Base-by-base conservation (phyloP, 2,797 vertebrate genomes). In the Trematomus bernacchii region DNA sequence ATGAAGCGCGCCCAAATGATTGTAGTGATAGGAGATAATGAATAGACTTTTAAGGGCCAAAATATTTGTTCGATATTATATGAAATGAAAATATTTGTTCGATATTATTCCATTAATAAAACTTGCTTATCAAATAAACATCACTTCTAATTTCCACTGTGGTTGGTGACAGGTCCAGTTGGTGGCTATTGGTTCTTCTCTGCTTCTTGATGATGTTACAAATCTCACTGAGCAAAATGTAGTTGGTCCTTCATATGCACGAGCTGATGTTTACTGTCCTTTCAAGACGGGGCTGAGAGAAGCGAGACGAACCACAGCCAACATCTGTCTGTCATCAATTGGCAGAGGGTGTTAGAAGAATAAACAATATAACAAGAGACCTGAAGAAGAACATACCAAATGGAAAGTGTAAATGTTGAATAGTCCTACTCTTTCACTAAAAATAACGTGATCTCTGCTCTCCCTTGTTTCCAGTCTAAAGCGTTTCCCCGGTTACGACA, bases 401-500 rank as follows among this genome's bases (percentile, higher is more conserved):
- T 18, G 4, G 3, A 33, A 10, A 14, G 19, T n/a, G 40, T 6
- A 13, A 47, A 19, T 0, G 10, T 47, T 52, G 10, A 10, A 12
- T 42, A 1, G 3, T 27, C 30, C 4, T 8, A 37, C 42, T 37
- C 10, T 0, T 1, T 57, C 23, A 23, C 18, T 40, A 12, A 44
- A 19, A 27, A 6, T 43, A 1, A 19, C 11, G 16, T 15, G 19
- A 50, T 16, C 42, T 27, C 18, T 61, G 37, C 40, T 63, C 10
- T 27, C n/a, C 16, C 27, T 63, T 43, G 3, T 69, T 60, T 66
- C 58, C 71, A 99, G 98, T 91, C 91, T 98, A 75, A 99, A 99
- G 66, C 97, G 98, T 40, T 99, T 99, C 94, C 98, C 98, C 21
- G 98, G 98, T 48, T 99, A 99, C 21, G 98, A 99, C 79, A 59